A percentile compares a stretch with the other conserved stretches of the same genome.
phyloP scores from a whole-genome alignment of 2,888 invertebrate genomes.

The Polydrusus pterygomalis region DNA sequence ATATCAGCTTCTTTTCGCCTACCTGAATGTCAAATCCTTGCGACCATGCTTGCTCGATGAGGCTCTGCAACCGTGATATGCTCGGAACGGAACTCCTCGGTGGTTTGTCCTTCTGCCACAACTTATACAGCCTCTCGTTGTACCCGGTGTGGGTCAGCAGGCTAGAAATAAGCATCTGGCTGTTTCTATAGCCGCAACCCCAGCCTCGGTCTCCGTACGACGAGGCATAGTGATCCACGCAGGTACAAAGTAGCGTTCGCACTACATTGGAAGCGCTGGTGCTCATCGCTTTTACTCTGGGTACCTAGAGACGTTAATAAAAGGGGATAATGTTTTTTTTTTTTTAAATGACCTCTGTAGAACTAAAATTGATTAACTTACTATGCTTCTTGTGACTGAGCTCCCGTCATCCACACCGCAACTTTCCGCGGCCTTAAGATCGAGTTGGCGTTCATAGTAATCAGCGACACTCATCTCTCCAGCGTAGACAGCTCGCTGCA shows the following conservation, averaged over 20 bases:
- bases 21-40: constrained; percentile 88
- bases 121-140: constrained; percentile 76
- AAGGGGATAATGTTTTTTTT: no score
- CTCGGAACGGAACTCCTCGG: constrained; percentile 85
- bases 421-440: constrained; percentile 83
- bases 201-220: constrained; percentile 93
- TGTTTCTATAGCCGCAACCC: constrained; percentile 94
- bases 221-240: constrained; percentile 90
- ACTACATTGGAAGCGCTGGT: constrained; percentile 78
- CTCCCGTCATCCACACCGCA: constrained; percentile 88
- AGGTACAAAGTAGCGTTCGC: constrained; percentile 84
- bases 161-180: constrained; percentile 93
- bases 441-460: constrained; percentile 88
- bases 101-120: constrained; percentile 72
- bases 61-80: constrained; percentile 87
- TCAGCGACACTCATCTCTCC: constrained; percentile 91
- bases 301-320: constrained; percentile 66
- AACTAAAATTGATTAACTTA: constrained; percentile 63
- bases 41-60: constrained; percentile 89
- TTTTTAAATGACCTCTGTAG: no score
- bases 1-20: no score
- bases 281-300: constrained; percentile 73
- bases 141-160: constrained; percentile 82
- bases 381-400: constrained; percentile 85
- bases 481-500: constrained; percentile 88